Evolutionary conservation across 2,797 vertebrate genomes (phyloP), one percentile per base, ranked within the genome.

Genomic region (Geotrypetes seraphini): DNA sequence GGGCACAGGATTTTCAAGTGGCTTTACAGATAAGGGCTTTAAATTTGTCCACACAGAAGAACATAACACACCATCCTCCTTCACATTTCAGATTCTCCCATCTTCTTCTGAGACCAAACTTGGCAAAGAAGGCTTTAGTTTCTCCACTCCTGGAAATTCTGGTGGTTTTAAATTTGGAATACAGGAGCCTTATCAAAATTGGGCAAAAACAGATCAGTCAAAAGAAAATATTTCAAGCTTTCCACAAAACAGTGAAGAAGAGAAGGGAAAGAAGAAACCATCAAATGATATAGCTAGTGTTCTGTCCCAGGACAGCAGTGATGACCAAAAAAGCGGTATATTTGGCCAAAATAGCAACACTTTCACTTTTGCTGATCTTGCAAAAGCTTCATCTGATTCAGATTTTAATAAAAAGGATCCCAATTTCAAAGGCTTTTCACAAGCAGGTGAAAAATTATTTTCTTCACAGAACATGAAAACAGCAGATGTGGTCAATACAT

Each of bases 351-450:
- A 85, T 35, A 43, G 61, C 5, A 65, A 61, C 27, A 33, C 63
- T 2, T 88, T 78, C 17, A 90, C 88, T 57, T 97, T 97, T 81
- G 88, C 88, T 18, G 92, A 96, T 24, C 76, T 96, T 72, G 90
- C 92, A 35, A 74, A 86, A 33, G 78, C 69, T 30, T 56, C 83
- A 28, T 53, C 58, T 3, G 72, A 79, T 18, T 94, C 90, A 69
- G 77, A 87, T 7, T 96, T 96, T 76, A 90, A 85, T 16, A 61
- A 78, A 28, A 78, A 73, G 14, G 87, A 97, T 29, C 85, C 90
- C 3, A 53, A 75, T 67, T 96, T 97, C 57, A 87, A 83, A 73
- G 91, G 90, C 22, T 97, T 98, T 65, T 81, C 73, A 13, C 53
- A 87, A 17, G 86, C 89, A 7, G 90, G 90, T 21, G 77, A 90